Evolutionary conservation across 2,888 invertebrate species (phyloP), one percentile per base, ranked within the genome.

Genomic region (Caenorhabditis panamensis): DNA sequence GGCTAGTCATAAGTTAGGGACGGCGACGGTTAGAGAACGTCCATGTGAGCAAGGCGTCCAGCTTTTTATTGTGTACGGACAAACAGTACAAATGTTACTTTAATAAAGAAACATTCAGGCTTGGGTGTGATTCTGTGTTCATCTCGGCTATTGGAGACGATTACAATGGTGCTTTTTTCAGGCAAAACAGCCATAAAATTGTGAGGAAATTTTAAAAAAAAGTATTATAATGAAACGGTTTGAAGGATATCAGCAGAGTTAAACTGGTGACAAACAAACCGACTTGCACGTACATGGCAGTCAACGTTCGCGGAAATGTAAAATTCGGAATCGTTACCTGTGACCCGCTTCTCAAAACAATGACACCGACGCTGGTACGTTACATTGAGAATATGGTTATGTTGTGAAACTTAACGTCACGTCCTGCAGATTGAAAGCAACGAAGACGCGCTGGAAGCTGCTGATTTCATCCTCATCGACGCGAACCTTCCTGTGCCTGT

Each of bases 401-500:
- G n/a, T 20, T 47, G 20, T 24, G 9, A 26, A n/a, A n/a, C n/a
- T n/a, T n/a, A 20, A 26, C n/a, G 4, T 8, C 13, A 22, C 31
- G 20, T 1, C 5, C 63, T 82, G 26, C 91, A 94, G 94, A 93
- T 95, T n/a, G 91, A 92, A 73, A 92, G 92, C 66, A 93, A 94
- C 88, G 93, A 93, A 72, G 90, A 93, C 0, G 89, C 93, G 1
- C 92, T 96, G 28, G 92, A 92, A 82, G 91, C 92, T 11, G 93
- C 95, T 0, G 94, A 95, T 0, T 91, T 96, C 36, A 93, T 97
- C 11, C 92, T 96, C 22, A 91, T 96, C 66, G 97, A 97, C 91
- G 95, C 95, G 9, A 97, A 97, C 92, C 91, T 95, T 54, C 93
- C 95, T 0, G 89, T 93, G 53, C 92, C 93, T 24, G 94, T 95